A percentile compares a stretch with the other conserved stretches of the same genome.
Conservation (phyloP, 2,113 vertebrate genomes). For the Hirundichthys speculiger region DNA sequence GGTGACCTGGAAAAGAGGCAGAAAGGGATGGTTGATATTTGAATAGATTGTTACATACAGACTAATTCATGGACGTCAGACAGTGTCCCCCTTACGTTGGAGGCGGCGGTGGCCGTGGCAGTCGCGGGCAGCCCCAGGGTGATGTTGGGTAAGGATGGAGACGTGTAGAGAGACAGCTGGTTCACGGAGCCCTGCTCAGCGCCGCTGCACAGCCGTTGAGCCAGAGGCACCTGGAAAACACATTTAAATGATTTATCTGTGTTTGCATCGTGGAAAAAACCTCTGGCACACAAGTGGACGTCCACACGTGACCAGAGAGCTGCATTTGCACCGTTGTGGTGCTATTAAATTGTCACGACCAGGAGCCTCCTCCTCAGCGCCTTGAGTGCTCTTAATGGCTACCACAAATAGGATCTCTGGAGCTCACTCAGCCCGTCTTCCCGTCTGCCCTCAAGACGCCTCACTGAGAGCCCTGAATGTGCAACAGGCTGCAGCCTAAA, state of each 20-base stretch:
- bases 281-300: background rate
- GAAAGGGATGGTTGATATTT: background rate
- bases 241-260: constrained; percentile 52
- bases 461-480: constrained; percentile 6
- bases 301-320: constrained; percentile 16
- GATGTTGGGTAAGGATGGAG: constrained; percentile 95
- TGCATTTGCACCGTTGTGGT: constrained; percentile 5
- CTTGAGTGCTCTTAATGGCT: constrained; percentile 59
- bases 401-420: constrained; percentile 53
- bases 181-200: constrained; percentile 84
- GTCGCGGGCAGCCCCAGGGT: constrained; percentile 92
- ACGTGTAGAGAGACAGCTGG: constrained; percentile 92
- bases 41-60: background rate
- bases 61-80: background rate
- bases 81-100: constrained; percentile 62
- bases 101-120: constrained; percentile 72
- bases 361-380: constrained; percentile 50
- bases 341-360: constrained; percentile 20
- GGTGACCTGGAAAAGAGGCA: constrained; percentile 75
- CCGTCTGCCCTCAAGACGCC: constrained; percentile 34
- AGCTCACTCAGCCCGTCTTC: constrained; percentile 30
- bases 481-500: constrained; percentile 24
- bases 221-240: constrained; percentile 83
- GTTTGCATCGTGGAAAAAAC: constrained; percentile 17
- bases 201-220: constrained; percentile 85